These are phyloP conservation scores for Chrysopilus asiliformis DNA, from an alignment of 2,888 invertebrate genomes.

Conservation along the genomic window DNA sequence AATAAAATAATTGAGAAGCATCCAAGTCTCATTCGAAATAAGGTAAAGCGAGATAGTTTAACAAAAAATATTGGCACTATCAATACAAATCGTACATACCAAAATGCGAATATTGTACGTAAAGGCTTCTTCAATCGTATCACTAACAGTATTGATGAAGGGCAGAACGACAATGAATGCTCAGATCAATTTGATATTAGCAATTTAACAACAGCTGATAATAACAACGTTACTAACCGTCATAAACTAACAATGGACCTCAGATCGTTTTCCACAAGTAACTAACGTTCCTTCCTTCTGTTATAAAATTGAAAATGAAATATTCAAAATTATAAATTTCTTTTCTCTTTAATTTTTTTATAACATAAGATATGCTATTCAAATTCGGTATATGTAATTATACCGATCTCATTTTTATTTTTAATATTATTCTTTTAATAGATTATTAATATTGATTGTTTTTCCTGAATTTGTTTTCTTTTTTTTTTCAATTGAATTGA, in stretches of 20 bases:
- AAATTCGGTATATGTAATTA: too few species aligned
- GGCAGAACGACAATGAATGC: constrained; percentile 6
- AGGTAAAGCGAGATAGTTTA: constrained; percentile 26
- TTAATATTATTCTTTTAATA: too few species aligned
- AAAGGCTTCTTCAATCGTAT: constrained; percentile 27
- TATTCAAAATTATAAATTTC: too few species aligned
- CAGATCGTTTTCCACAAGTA: constrained; percentile 25
- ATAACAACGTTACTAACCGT: constrained; percentile 12
- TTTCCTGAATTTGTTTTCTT: too few species aligned
- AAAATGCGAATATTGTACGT: constrained; percentile 21
- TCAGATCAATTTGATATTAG: constrained; percentile 11
- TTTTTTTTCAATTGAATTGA: too few species aligned
- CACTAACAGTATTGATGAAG: constrained; percentile 25
- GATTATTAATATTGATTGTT: too few species aligned
- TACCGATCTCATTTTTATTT: too few species aligned
- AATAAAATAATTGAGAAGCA: constrained; percentile 28
- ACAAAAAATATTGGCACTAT: constrained; percentile 7
- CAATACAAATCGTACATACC: constrained; percentile 7
- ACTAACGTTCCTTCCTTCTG: too few species aligned
- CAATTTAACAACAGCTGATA: too few species aligned
- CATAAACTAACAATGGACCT: constrained; percentile 21
- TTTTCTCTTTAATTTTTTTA: too few species aligned
- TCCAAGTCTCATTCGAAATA: constrained; percentile 34
- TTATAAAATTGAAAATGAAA: too few species aligned
- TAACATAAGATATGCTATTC: too few species aligned